Percentiles rank a stretch among this genome's conserved stretches.
Conservation (phyloP, 2,113 vertebrate genomes). For the Podarcis muralis region DNA sequence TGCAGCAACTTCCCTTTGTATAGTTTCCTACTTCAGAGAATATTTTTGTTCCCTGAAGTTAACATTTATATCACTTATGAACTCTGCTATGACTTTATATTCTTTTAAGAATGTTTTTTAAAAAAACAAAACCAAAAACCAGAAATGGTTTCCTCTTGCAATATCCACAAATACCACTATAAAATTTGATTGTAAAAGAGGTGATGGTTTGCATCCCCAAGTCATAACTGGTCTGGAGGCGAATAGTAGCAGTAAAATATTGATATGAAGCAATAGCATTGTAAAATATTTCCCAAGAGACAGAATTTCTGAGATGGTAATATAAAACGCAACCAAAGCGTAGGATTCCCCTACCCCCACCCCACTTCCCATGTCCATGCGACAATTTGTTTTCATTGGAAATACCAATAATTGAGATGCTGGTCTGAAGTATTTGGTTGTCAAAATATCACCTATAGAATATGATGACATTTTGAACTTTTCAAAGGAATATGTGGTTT, state of each 20-base stretch:
- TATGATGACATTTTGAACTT: not conserved
- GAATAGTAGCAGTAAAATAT: slow-evolving; percentile 25
- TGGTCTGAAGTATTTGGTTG: not conserved
- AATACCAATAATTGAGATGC: not conserved
- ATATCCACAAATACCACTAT: slow-evolving; percentile 2
- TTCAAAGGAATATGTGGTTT: not conserved
- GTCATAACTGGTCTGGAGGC: slow-evolving; percentile 16
- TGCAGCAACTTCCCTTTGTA: not conserved
- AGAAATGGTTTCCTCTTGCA: not conserved
- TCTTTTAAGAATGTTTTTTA: slow-evolving; percentile 13
- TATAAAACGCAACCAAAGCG: slow-evolving; percentile 20
- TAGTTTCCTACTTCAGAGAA: not conserved
- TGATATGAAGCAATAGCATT: not conserved
- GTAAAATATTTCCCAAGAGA: slow-evolving; percentile 22
- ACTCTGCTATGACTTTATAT: slow-evolving; percentile 10
- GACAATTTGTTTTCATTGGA: slow-evolving; percentile 4
- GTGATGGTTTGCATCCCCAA: slow-evolving; percentile 8
- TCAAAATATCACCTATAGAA: not conserved
- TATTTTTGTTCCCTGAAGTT: not conserved
- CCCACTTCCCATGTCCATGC: not conserved
- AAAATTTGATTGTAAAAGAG: slow-evolving; percentile 33
- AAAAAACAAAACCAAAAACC: not conserved
- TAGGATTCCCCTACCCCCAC: not conserved
- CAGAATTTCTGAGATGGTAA: slow-evolving; percentile 15
- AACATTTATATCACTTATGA: not conserved